phyloP scores from a whole-genome alignment of 2,113 vertebrate genomes.

The Mustela lutreola region DNA sequence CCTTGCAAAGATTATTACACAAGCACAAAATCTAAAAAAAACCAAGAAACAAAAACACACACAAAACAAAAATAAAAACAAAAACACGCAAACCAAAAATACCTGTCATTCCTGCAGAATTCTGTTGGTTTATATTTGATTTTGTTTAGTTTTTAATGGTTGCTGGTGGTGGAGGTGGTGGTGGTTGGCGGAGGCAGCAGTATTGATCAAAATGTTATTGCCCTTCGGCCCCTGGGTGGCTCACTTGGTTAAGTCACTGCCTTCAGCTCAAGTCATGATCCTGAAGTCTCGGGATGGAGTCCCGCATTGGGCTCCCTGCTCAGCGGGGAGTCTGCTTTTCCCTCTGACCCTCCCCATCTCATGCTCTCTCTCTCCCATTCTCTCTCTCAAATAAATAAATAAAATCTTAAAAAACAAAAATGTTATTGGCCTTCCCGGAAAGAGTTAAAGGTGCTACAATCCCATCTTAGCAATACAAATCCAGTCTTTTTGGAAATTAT shows the following conservation, averaged over 20 bases:
- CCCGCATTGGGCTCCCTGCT: no score
- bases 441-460: background rate
- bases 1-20: background rate
- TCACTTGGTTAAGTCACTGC: no score
- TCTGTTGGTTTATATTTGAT: background rate
- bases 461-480: background rate
- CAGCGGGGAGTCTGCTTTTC: no score
- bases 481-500: background rate
- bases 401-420: no score
- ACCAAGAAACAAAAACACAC: background rate
- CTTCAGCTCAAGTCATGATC: no score
- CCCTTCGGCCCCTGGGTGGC: no score
- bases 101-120: background rate
- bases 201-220: background rate
- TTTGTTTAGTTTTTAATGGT: slow-evolving; percentile 28
- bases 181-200: background rate
- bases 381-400: no score
- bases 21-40: background rate
- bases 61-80: background rate
- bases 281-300: no score
- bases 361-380: no score
- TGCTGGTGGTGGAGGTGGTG: background rate
- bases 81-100: background rate
- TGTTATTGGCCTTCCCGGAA: background rate
- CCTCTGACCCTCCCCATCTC: no score